phyloP scores from a whole-genome alignment of 2,888 invertebrate genomes.

The Dinocampus coccinellae region DNA sequence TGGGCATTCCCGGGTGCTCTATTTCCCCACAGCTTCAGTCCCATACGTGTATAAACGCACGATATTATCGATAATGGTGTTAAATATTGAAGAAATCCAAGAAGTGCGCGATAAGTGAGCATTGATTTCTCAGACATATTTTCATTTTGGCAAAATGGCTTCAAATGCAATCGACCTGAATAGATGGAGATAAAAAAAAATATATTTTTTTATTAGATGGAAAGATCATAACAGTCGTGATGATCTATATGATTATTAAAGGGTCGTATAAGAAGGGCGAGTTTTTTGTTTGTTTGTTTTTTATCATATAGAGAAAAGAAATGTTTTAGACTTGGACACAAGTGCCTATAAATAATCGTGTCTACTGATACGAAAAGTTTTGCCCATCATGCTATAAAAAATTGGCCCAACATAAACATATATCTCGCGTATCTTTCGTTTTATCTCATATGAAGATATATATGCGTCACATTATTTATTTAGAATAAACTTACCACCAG shows the following conservation, averaged over 20 bases:
- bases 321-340: background rate
- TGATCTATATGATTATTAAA: background rate
- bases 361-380: background rate
- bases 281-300: too few relatives aligned
- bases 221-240: background rate
- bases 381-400: background rate
- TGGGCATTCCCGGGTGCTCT: constrained; percentile 85
- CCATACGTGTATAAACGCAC: constrained; percentile 86
- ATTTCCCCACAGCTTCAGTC: constrained; percentile 83
- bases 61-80: constrained; percentile 86
- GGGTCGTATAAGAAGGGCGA: background rate
- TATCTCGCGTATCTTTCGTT: background rate
- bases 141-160: constrained; percentile 74
- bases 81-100: constrained; percentile 79
- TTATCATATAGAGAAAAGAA: background rate
- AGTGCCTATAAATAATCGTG: background rate
- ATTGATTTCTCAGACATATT: constrained; percentile 73
- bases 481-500: constrained; percentile 65
- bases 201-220: constrained; percentile 41
- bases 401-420: background rate
- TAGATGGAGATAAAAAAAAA: background rate
- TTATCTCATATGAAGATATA: background rate
- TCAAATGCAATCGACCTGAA: constrained; percentile 69
- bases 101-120: constrained; percentile 73
- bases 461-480: background rate